Percentiles rank a stretch among this genome's conserved stretches.
Conservation (phyloP, 2,888 invertebrate species). For the Disparrhopalites patrizii region DNA sequence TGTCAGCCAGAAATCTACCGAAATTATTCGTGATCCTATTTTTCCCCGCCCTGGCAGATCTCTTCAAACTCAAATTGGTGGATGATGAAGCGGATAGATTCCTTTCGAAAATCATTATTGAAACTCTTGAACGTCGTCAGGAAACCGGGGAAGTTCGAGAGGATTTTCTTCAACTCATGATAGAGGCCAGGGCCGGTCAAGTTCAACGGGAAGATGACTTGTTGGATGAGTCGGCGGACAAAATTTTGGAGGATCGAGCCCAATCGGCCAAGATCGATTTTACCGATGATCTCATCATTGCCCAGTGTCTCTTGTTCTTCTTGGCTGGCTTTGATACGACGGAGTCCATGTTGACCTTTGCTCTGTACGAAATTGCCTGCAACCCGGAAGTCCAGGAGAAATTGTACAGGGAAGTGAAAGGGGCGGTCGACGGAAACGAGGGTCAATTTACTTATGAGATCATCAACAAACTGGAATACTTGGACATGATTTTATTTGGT, state of each 20-base stretch:
- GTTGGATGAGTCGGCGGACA: background rate
- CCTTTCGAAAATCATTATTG: background rate
- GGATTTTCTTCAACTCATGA: constrained; percentile 18
- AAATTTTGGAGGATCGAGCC: background rate
- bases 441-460: constrained; percentile 17
- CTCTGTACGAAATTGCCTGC: constrained; percentile 14
- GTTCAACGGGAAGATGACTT: constrained; percentile 4
- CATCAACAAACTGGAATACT: constrained; percentile 15
- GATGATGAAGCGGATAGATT: constrained; percentile 10
- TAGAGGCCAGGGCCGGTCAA: constrained; percentile 6
- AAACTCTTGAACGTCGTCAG: background rate
- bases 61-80: background rate
- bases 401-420: constrained; percentile 4
- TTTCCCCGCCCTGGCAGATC: background rate
- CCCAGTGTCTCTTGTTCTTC: background rate
- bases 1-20: background rate
- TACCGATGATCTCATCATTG: constrained; percentile 6
- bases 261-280: background rate
- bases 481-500: constrained; percentile 3
- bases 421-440: background rate
- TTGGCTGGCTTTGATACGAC: constrained; percentile 4
- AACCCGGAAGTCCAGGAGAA: constrained; percentile 27
- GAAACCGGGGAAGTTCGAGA: constrained; percentile 17
- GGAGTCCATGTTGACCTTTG: background rate
- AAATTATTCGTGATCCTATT: background rate